Base-by-base conservation (phyloP, 2,797 vertebrate genomes). In the Darevskia mixta region DNA sequence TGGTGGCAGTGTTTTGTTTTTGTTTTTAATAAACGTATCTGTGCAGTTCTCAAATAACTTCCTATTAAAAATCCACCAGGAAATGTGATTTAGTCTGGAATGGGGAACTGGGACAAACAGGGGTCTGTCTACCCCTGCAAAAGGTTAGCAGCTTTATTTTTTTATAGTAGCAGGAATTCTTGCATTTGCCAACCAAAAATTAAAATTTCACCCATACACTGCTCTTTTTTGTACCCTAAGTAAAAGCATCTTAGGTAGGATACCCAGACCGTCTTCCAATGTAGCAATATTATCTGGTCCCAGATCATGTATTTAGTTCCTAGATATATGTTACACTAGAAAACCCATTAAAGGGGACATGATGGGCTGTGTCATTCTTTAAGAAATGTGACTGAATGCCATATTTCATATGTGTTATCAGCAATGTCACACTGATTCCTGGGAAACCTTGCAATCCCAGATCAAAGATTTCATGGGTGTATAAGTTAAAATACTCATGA, bases 291-390 rank as follows among this genome's bases (percentile, higher is more conserved):
- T 3, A 43, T 49, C 6, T 15, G 38, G 13, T 78, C n/a, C 29
- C 17, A 43, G 35, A 29, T 27, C 25, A 49, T 72, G 49, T 83
- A n/a, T 72, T 89, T 86, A 80, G 66, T 27, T 78, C 72, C 27
- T 43, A 72, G 90, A 77, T 86, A 88, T 85, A 90, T 84, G 32
- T 77, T 82, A 83, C 32, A 61, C 43, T 38, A 85, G 85, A 82
- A 45, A 43, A 29, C 27, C 27, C 75, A 87, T 84, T 73, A 29
- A 91, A 84, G 32, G 43, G 38, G 55, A 17, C 27, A 64, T 64
- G 85, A 87, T 43, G 17, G 23, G 25, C 13, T 83, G 61, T 75
- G 80, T 38, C 43, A 87, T 1, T 58, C 38, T 29, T 38, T 20
- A 25, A 75, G 64, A 82, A 69, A 4, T 23, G 8, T 90, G 20